These are phyloP conservation scores for Sipunculus nudus DNA, from an alignment of 2,888 invertebrate species.

Conservation along the genomic window DNA sequence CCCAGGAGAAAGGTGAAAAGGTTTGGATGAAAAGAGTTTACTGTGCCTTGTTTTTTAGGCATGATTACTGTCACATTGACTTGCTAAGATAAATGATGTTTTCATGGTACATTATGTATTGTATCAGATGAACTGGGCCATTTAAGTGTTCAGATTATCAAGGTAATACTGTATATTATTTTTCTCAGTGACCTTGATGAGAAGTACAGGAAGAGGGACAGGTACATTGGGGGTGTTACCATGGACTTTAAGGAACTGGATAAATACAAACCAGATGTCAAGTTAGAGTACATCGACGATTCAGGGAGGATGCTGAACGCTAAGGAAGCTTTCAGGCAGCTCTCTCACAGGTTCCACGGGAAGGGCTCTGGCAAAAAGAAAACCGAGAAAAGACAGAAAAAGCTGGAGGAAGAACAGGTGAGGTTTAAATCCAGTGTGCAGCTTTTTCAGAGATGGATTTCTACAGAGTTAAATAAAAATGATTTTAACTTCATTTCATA, in stretches of 20 bases:
- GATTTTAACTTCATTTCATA: too few relatives aligned
- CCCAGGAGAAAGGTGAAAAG: too few relatives aligned
- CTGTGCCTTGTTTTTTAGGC: too few relatives aligned
- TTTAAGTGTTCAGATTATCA: neutral
- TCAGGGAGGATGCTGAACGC: conserved; percentile 89
- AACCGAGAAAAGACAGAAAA: conserved; percentile 93
- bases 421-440: conserved; percentile 61
- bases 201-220: conserved; percentile 59
- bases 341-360: conserved; percentile 98
- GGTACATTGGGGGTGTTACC: conserved; percentile 75
- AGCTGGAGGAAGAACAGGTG: conserved; percentile 90
- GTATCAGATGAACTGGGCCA: neutral
- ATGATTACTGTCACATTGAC: too few relatives aligned
- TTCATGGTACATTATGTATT: neutral
- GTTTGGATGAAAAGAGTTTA: too few relatives aligned
- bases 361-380: conserved; percentile 99
- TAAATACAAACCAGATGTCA: conserved; percentile 90
- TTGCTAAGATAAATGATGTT: too few relatives aligned
- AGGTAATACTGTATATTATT: neutral
- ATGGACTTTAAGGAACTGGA: conserved; percentile 92
- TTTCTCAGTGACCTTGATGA: conserved; percentile 64
- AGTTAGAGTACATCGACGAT: conserved; percentile 97
- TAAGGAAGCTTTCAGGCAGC: conserved; percentile 94
- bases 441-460: neutral
- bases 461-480: neutral